Evolutionary conservation across 2,797 vertebrate species (phyloP), one percentile per base, ranked within the genome.

Genomic region (Pangasius mekongensis): DNA sequence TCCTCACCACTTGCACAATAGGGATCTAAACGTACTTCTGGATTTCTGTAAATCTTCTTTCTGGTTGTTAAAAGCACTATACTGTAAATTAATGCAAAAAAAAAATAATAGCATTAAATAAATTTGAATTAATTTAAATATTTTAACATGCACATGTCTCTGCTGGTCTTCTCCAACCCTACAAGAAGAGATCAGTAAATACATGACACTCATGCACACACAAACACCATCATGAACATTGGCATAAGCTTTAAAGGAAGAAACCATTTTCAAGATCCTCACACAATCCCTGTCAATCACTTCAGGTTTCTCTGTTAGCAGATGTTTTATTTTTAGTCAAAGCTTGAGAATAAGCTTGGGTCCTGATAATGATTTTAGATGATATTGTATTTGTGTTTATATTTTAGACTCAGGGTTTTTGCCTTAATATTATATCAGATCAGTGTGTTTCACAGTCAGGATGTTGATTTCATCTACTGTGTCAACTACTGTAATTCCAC

Each of bases 231-330:
- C 60, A 77, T 84, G 52, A 74, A 30, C 39, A 33, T 7, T 47
- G 69, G 20, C 24, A 87, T 66, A 77, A 54, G 58, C 71, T 54
- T 66, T 14, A 87, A 64, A 87, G n/a, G 18, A 87, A 76, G n/a
- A 22, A 87, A 47, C 24, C 4, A 84, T 88, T 84, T 83, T 84
- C 16, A 54, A 87, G 18, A 78, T 58, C 20, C 11, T 36, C 13
- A 24, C 22, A 36, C 58, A 87, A 36, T 54, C 69, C 30, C 43
- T 76, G 54, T 76, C 56, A 52, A 74, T 81, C 52, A 81, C 11
- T 49, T 36, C 6, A 16, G 36, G 69, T 84, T 62, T 64, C 47
- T 47, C 47, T 52, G 13, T 39, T 88, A 69, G 24, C n/a, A 67
- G 73, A 69, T n/a, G 33, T 71, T 64, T 74, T 49, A 74, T 56